These are phyloP conservation scores for Ricordea florida DNA, from an alignment of 92 coral and sea anemone species.

Conservation along the genomic window DNA sequence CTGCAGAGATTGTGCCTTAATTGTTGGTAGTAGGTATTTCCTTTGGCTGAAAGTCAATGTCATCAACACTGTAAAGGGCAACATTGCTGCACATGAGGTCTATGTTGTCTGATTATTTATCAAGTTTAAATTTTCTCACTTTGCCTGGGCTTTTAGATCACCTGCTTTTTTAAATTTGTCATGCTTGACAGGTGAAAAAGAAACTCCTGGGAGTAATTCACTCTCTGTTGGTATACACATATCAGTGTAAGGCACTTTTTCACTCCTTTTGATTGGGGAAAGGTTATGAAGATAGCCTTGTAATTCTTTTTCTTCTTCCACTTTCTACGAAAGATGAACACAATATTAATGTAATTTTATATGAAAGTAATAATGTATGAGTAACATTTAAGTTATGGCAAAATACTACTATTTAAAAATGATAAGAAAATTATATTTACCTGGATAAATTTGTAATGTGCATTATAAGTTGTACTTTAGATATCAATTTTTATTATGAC, in stretches of 20 bases:
- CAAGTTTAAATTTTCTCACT: not conserved
- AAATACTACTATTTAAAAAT: not conserved
- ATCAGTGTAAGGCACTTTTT: no score
- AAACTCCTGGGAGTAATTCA: no score
- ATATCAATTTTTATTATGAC: not conserved
- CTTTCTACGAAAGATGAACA: not conserved
- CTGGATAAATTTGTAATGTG: not conserved
- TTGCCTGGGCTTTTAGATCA: no score
- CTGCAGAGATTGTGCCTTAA: not conserved
- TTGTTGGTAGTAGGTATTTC: slow-evolving; percentile 11
- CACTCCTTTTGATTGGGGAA: no score
- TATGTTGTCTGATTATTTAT: not conserved
- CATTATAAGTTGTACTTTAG: not conserved
- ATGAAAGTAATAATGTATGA: no score
- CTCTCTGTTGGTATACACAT: no score
- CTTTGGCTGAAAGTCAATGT: not conserved
- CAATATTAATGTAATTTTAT: not conserved
- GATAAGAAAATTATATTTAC: not conserved
- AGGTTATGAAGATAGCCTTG: no score
- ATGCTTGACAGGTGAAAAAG: no score
- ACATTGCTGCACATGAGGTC: no score
- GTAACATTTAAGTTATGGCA: no score
- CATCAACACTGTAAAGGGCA: not conserved
- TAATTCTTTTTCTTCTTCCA: no score
- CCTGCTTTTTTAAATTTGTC: no score